Evolutionary conservation across 2,888 invertebrate species (phyloP).

Genomic region (Pachycephus smyrnensis): DNA sequence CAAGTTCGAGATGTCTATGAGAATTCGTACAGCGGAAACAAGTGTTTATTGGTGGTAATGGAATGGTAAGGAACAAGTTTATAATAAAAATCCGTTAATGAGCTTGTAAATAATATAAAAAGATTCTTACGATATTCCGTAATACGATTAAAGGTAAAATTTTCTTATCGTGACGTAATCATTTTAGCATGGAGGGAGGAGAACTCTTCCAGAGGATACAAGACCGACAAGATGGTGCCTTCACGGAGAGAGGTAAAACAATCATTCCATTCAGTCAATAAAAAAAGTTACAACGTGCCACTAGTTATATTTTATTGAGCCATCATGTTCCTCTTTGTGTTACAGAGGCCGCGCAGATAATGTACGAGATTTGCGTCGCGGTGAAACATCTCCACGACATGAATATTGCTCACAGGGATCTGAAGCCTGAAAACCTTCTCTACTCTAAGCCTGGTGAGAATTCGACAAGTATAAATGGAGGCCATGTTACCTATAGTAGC

Average conservation of each 20-base stretch:
- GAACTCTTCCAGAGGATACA: constrained; percentile 98
- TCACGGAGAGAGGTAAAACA: constrained; percentile 87
- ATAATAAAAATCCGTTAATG: constrained; percentile 10
- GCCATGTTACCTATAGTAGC: neutral
- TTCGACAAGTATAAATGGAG: neutral
- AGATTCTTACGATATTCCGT: neutral
- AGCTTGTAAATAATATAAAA: constrained; percentile 7
- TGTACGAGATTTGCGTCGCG: constrained; percentile 96
- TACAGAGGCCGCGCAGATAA: constrained; percentile 91
- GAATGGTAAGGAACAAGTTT: constrained; percentile 79
- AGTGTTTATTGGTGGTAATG: constrained; percentile 98
- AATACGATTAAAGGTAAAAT: neutral
- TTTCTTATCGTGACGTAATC: neutral
- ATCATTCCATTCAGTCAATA: constrained; percentile 18
- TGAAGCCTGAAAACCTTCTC: constrained; percentile 97
- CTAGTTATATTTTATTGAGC: neutral
- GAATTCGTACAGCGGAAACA: constrained; percentile 91
- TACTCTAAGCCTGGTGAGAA: constrained; percentile 79
- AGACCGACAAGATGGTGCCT: constrained; percentile 92
- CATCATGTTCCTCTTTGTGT: constrained; percentile 26
- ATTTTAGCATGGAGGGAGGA: constrained; percentile 92
- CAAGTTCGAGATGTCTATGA: constrained; percentile 94
- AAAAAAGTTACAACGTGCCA: constrained; percentile 27
- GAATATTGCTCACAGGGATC: constrained; percentile 96
- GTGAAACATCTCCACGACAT: constrained; percentile 93